Percentiles rank a stretch among this genome's conserved stretches.
Evolutionary conservation across 2,797 vertebrate species (phyloP).

Genomic region (Glossophaga mutica): DNA sequence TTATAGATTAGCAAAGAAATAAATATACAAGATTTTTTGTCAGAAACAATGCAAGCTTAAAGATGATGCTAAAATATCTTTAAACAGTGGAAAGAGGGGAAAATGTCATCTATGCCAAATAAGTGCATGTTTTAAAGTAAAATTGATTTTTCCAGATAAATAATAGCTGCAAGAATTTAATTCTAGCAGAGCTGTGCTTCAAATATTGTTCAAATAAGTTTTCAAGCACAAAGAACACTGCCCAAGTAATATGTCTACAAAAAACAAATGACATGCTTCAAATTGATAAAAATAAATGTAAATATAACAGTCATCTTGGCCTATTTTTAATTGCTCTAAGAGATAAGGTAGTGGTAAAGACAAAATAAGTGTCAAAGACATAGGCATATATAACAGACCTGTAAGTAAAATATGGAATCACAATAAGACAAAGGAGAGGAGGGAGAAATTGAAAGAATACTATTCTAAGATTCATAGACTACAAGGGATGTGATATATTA

Average conservation of each 20-base stretch:
- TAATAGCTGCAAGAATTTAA: neutral
- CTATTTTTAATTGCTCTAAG: neutral
- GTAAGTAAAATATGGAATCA: neutral
- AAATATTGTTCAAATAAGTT: neutral
- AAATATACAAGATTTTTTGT: neutral
- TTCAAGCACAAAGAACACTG: neutral
- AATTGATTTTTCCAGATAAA: neutral
- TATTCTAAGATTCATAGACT: neutral
- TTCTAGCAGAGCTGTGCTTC: neutral
- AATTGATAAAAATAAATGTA: neutral
- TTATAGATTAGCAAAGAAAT: neutral
- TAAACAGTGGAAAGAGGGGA: neutral
- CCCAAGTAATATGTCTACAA: neutral
- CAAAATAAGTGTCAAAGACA: neutral
- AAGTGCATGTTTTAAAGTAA: neutral
- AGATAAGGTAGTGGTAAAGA: neutral
- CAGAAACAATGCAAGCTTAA: neutral
- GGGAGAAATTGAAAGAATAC: neutral
- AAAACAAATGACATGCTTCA: neutral
- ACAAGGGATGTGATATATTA: neutral
- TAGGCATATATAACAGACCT: neutral
- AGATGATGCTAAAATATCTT: neutral
- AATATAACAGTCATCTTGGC: neutral
- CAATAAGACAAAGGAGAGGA: neutral
- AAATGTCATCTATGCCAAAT: neutral